phyloP scores from a whole-genome alignment of 2,888 invertebrate species.

The Ceramica pisi region DNA sequence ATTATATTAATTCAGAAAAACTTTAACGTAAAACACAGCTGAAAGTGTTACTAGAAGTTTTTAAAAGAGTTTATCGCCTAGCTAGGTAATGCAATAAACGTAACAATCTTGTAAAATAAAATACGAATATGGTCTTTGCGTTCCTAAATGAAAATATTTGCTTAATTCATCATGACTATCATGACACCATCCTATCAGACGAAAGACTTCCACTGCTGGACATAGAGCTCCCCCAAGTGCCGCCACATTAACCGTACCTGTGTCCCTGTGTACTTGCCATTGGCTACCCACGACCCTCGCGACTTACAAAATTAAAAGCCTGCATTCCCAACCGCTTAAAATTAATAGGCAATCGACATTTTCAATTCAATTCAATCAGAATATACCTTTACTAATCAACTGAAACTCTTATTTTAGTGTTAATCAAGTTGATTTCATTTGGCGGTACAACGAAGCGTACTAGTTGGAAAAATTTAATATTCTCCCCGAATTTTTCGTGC shows the following conservation, averaged over 20 bases:
- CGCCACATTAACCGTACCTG: no score
- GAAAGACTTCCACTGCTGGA: no score
- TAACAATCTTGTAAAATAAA: conserved; percentile 9
- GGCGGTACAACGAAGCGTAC: conserved; percentile 11
- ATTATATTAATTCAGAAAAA: no score
- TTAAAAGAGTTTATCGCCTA: not conserved
- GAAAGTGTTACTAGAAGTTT: not conserved
- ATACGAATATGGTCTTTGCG: not conserved
- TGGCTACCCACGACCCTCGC: no score
- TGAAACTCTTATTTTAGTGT: conserved; percentile 36
- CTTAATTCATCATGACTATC: no score
- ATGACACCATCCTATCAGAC: no score
- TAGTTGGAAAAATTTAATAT: conserved; percentile 22
- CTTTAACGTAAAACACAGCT: not conserved
- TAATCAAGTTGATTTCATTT: conserved; percentile 51
- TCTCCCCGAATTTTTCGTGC: conserved; percentile 17
- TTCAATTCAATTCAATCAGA: conserved; percentile 13
- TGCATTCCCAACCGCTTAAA: conserved; percentile 11
- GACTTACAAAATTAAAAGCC: conserved; percentile 2
- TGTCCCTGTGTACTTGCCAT: no score
- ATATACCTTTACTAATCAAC: conserved; percentile 36
- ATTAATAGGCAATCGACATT: conserved; percentile 18
- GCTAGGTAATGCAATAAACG: not conserved
- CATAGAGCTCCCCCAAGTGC: no score
- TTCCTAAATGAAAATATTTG: no score